Evolutionary conservation across 2,797 vertebrate genomes (phyloP).

Genomic region (Sardinella longiceps): DNA sequence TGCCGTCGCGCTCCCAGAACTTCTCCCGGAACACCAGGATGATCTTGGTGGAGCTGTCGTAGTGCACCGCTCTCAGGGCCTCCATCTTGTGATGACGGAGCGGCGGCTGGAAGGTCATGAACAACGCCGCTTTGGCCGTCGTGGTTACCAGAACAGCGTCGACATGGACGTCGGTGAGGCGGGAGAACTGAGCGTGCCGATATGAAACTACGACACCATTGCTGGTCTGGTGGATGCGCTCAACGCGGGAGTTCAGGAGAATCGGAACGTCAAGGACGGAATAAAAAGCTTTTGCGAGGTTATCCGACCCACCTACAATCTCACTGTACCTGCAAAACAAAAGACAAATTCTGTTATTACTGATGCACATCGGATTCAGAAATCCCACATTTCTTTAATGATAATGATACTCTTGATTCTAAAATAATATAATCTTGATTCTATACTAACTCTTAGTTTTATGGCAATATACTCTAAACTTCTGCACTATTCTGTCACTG

Average conservation of each 20-base stretch:
- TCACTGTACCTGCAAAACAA: background rate
- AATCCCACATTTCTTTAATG: too few relatives aligned
- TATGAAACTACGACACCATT: background rate
- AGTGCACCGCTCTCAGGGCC: background rate
- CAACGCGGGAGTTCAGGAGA: background rate
- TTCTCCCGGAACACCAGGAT: background rate
- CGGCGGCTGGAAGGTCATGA: background rate
- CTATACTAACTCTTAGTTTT: too few relatives aligned
- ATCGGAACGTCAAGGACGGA: background rate
- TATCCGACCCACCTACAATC: background rate
- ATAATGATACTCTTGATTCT: too few relatives aligned
- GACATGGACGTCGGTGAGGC: background rate
- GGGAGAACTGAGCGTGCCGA: too few relatives aligned
- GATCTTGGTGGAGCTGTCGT: constrained; percentile 11
- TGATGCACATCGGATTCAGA: background rate
- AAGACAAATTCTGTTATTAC: background rate
- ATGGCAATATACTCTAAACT: too few relatives aligned
- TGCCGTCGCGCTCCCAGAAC: background rate
- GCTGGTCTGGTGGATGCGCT: background rate
- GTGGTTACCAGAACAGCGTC: background rate
- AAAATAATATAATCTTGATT: too few relatives aligned
- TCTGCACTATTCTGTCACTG: too few relatives aligned
- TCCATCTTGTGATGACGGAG: background rate
- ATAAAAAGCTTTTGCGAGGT: background rate
- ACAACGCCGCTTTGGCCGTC: background rate